A percentile compares a stretch with the other conserved stretches of the same genome.
These are phyloP conservation scores for Amphipyra berbera DNA, from an alignment of 2,888 invertebrate species.

Conservation along the genomic window DNA sequence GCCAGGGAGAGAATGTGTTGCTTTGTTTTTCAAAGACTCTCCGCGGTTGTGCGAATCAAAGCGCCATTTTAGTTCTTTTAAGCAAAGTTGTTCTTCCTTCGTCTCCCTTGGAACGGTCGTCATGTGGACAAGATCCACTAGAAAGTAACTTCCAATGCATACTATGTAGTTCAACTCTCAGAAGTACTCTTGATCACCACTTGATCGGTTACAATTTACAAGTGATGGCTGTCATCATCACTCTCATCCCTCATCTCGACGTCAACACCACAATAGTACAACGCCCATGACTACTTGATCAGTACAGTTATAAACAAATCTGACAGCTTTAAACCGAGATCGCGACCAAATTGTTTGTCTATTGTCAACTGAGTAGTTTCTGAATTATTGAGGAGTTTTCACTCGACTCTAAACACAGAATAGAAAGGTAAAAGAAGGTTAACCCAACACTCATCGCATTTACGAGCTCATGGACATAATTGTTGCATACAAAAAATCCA, in stretches of 20 bases:
- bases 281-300: slow-evolving; percentile 14
- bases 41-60: no score
- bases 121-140: no score
- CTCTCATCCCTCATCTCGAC: slow-evolving; percentile 33
- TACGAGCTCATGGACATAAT: background rate
- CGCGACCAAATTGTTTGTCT: slow-evolving; percentile 25
- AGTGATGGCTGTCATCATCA: slow-evolving; percentile 16
- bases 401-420: slow-evolving; percentile 9
- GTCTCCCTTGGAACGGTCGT: no score
- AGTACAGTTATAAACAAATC: slow-evolving; percentile 21
- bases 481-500: no score
- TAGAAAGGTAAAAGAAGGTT: background rate
- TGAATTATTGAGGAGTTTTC: slow-evolving; percentile 34
- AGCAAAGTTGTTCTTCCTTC: no score
- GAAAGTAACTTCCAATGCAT: background rate
- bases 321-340: slow-evolving; percentile 20
- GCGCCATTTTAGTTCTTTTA: no score
- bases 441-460: background rate
- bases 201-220: slow-evolving; percentile 11
- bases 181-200: background rate
- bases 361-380: slow-evolving; percentile 18
- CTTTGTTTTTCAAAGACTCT: no score
- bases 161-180: slow-evolving; percentile 4
- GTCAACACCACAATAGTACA: slow-evolving; percentile 28
- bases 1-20: no score